Conservation (phyloP, 1,140 invertebrate genomes). For the Drosophila kepulauana region DNA sequence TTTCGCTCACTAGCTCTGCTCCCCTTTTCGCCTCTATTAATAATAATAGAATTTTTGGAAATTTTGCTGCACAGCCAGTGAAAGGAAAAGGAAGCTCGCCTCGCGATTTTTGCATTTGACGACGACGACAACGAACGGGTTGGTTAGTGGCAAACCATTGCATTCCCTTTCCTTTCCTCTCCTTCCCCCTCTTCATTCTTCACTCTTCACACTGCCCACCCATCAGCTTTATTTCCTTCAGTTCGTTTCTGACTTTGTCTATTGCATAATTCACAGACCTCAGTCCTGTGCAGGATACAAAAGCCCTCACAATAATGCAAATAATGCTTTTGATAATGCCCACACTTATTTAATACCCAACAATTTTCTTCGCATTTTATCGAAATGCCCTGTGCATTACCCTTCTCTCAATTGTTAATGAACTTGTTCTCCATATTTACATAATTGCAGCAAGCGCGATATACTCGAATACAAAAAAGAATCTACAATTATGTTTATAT, state of each 20-base stretch:
- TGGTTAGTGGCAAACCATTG: constrained; percentile 20
- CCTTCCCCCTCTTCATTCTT: background rate
- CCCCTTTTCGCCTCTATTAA: constrained; percentile 65
- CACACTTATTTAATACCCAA: constrained; percentile 32
- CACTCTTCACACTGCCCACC: background rate
- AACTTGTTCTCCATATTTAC: constrained; percentile 12
- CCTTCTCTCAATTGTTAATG: constrained; percentile 15
- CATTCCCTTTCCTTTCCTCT: background rate
- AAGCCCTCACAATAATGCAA: constrained; percentile 49
- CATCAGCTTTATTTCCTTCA: background rate
- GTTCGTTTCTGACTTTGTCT: constrained; percentile 21
- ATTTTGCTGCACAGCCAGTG: constrained; percentile 63
- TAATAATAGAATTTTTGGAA: constrained; percentile 83
- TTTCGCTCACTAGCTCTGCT: background rate
- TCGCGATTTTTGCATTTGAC: constrained; percentile 79
- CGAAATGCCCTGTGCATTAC: background rate
- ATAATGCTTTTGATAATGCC: constrained; percentile 41
- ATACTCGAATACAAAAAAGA: background rate
- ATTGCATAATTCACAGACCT: constrained; percentile 48
- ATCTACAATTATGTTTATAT: too few relatives aligned
- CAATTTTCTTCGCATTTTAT: constrained; percentile 6
- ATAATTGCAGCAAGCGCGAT: background rate
- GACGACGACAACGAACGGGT: constrained; percentile 35
- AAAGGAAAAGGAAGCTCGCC: constrained; percentile 77
- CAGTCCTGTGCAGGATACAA: constrained; percentile 4